Evolutionary conservation across 2,797 vertebrate genomes (phyloP).

Genomic region (Eulemur coronatus): DNA sequence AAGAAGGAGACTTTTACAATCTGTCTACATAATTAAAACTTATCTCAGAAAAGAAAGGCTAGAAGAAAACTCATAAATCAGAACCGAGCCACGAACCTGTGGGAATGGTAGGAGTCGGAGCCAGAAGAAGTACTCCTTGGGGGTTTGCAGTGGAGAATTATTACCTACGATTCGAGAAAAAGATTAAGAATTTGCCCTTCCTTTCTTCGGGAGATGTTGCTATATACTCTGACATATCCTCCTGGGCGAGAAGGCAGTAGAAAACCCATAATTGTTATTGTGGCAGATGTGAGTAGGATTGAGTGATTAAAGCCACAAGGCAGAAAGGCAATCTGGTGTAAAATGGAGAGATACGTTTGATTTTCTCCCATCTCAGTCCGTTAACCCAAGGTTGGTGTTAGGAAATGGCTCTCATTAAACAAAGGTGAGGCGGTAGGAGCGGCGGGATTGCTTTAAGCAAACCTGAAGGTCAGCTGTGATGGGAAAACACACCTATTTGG

Average conservation of each 20-base stretch:
- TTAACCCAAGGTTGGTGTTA: slow-evolving; percentile 60
- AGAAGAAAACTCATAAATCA: slow-evolving; percentile 63
- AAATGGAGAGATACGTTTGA: slow-evolving; percentile 60
- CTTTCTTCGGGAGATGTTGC: slow-evolving; percentile 52
- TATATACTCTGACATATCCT: slow-evolving; percentile 13
- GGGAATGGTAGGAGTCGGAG: slow-evolving; percentile 15
- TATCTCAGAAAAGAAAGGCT: slow-evolving; percentile 46
- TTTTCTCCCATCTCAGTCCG: slow-evolving; percentile 66
- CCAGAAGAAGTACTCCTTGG: slow-evolving; percentile 40
- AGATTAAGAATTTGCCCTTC: slow-evolving; percentile 70
- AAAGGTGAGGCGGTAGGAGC: slow-evolving; percentile 64
- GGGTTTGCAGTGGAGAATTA: slow-evolving; percentile 60
- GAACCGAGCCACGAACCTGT: slow-evolving; percentile 38
- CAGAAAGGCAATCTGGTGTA: slow-evolving; percentile 75
- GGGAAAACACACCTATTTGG: slow-evolving; percentile 60
- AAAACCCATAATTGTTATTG: slow-evolving; percentile 66
- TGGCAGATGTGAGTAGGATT: slow-evolving; percentile 74
- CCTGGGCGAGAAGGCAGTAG: slow-evolving; percentile 58
- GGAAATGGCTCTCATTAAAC: slow-evolving; percentile 71
- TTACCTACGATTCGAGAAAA: slow-evolving; percentile 43
- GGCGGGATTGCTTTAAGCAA: slow-evolving; percentile 59
- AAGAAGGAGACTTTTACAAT: slow-evolving; percentile 64
- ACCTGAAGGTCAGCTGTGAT: slow-evolving; percentile 56
- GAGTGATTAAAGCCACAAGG: slow-evolving; percentile 76
- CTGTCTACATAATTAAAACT: slow-evolving; percentile 73